Evolutionary conservation across 2,888 invertebrate genomes (phyloP), one percentile per base, ranked within the genome.

Genomic region (Tethea ocularis): DNA sequence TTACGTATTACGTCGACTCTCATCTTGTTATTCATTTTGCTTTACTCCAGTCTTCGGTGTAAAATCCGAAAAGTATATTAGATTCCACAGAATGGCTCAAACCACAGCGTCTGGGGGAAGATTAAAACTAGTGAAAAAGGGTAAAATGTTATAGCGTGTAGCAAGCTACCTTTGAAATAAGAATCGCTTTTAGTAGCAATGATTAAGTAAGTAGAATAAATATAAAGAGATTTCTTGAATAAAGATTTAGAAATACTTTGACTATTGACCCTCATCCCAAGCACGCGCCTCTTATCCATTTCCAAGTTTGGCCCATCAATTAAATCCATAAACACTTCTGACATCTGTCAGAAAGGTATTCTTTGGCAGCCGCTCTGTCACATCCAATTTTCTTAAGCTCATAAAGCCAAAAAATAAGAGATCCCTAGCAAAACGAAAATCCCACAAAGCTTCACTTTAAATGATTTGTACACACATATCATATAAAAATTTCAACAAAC

Each of bases 11-110:
- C 61, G 56, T 58, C 61, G 38, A 8, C 57, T 63, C 66, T 68
- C 67, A 63, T 68, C 65, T 71, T 71, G 66, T 67, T 68, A 67
- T 67, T 61, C 63, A 57, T 51, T 46, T 58, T 57, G 52, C 56
- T 63, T 55, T 61, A 59, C 61, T 61, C 51, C 57, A 36, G 62
- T 60, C 58, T 64, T 59, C 62, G 60, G 60, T 57, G 62, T 58
- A 66, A 62, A 69, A 69, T 69, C 66, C 64, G 62, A 71, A 75
- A 73, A 75, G 75, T 73, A 74, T 74, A 78, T 77, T 74, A 75
- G 66, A 73, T 72, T 71, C 66, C 60, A 52, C 59, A 57, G 62
- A 64, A 65, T 63, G 62, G 57, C 63, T 36, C 57, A 60, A 60
- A 69, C 66, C 61, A 60, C 70, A 63, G 64, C 67, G 60, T 63